Conservation (phyloP, 1,140 invertebrate species). For the Tetramorium alpestre region DNA sequence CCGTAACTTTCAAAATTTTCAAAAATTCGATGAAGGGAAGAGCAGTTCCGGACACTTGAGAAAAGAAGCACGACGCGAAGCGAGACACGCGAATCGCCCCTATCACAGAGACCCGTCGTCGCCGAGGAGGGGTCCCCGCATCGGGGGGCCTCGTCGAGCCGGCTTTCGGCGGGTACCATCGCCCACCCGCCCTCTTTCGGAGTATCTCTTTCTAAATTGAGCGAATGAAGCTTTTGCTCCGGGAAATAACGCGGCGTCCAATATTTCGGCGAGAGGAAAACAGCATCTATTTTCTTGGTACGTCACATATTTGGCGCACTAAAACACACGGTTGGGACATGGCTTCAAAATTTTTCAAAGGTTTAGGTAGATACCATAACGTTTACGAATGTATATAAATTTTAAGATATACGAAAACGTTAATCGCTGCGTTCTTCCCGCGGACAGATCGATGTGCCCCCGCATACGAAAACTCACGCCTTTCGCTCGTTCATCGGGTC, state of each 20-base stretch:
- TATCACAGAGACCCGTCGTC: slow-evolving; percentile 55
- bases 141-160: not conserved
- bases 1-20: slow-evolving; percentile 57
- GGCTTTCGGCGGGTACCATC: slow-evolving; percentile 34
- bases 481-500: slow-evolving; percentile 66
- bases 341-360: not conserved
- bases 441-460: slow-evolving; percentile 64
- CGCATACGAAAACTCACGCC: slow-evolving; percentile 57
- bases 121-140: not conserved
- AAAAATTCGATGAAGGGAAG: slow-evolving; percentile 9
- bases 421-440: slow-evolving; percentile 12
- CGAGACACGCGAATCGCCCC: slow-evolving; percentile 66
- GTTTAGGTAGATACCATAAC: not conserved
- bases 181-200: slow-evolving; percentile 63
- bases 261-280: not conserved
- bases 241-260: slow-evolving; percentile 12
- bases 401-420: not conserved
- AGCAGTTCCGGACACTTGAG: slow-evolving; percentile 11
- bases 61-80: slow-evolving; percentile 65
- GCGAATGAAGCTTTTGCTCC: slow-evolving; percentile 17
- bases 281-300: not conserved
- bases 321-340: not conserved
- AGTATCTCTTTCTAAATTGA: slow-evolving; percentile 68
- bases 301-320: not conserved
- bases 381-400: not conserved